Conservation (phyloP, 2,797 vertebrate genomes). For the Salarias fasciatus region DNA sequence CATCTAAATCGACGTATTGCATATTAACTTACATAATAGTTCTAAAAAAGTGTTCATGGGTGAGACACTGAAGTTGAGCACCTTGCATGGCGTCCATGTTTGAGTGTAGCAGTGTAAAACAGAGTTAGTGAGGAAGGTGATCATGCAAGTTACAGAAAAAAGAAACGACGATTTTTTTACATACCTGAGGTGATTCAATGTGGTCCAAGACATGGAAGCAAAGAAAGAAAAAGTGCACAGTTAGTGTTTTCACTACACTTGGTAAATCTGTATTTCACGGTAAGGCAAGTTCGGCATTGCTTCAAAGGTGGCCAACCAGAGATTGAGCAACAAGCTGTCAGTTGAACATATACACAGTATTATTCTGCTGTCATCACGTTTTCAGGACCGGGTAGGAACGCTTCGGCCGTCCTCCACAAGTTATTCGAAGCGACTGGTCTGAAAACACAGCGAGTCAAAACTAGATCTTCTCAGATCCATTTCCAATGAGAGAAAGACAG, state of each 20-base stretch:
- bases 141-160: slow-evolving; percentile 20
- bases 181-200: slow-evolving; percentile 66
- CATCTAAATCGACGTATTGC: slow-evolving; percentile 39
- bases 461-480: slow-evolving; percentile 36
- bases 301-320: slow-evolving; percentile 29
- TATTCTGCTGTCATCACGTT: slow-evolving; percentile 52
- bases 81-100: neutral
- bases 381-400: slow-evolving; percentile 23
- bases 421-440: slow-evolving; percentile 44
- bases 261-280: slow-evolving; percentile 39
- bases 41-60: neutral
- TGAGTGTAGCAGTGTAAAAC: neutral
- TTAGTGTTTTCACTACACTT: slow-evolving; percentile 52
- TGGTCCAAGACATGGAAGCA: slow-evolving; percentile 34
- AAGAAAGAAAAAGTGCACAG: slow-evolving; percentile 29
- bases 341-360: slow-evolving; percentile 48
- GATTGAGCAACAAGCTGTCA: slow-evolving; percentile 36
- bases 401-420: slow-evolving; percentile 27
- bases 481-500: slow-evolving; percentile 35
- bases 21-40: slow-evolving; percentile 42
- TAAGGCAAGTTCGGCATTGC: slow-evolving; percentile 39
- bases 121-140: neutral
- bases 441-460: slow-evolving; percentile 33
- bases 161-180: slow-evolving; percentile 55
- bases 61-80: neutral